A percentile compares a stretch with the other conserved stretches of the same genome.
Conservation (phyloP, 2,888 invertebrate species). For the Eupithecia insigniata region DNA sequence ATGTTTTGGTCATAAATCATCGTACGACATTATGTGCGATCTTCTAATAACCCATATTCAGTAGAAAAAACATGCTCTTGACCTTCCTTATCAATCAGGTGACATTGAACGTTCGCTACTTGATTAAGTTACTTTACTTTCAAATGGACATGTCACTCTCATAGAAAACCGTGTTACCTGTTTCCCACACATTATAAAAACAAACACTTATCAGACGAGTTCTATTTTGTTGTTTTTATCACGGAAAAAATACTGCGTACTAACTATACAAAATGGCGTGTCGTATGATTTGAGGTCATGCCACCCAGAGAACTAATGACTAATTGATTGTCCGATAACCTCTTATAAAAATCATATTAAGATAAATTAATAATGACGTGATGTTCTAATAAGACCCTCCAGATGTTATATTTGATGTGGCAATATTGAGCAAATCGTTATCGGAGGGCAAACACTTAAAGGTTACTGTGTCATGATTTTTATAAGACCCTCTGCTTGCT, state of each 20-base stretch:
- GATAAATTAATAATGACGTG: not conserved
- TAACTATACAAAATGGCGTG: not conserved
- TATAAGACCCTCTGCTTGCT: constrained; percentile 18
- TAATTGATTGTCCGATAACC: constrained; percentile 37
- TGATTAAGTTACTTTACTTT: constrained; percentile 1
- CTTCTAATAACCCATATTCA: not conserved
- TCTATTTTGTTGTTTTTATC: not conserved
- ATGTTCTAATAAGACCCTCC: constrained; percentile 3
- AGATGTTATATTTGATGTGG: constrained; percentile 19
- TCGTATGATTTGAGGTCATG: not conserved
- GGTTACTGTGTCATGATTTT: constrained; percentile 39
- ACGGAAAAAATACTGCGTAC: not conserved
- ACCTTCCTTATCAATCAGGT: not conserved
- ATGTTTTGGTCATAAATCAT: not conserved
- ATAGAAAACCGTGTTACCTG: not conserved
- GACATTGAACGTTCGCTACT: not conserved
- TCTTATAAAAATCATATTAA: constrained; percentile 22
- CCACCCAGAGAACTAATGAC: constrained; percentile 24
- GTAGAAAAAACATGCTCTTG: not conserved
- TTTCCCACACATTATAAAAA: constrained; percentile 16
- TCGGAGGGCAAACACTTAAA: constrained; percentile 24
- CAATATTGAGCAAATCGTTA: constrained; percentile 31
- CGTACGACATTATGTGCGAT: not conserved
- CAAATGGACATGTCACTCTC: not conserved
- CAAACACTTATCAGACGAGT: not conserved